These are phyloP conservation scores for Phymanthus crucifer DNA, from an alignment of 92 coral and sea anemone genomes.

Conservation along the genomic window DNA sequence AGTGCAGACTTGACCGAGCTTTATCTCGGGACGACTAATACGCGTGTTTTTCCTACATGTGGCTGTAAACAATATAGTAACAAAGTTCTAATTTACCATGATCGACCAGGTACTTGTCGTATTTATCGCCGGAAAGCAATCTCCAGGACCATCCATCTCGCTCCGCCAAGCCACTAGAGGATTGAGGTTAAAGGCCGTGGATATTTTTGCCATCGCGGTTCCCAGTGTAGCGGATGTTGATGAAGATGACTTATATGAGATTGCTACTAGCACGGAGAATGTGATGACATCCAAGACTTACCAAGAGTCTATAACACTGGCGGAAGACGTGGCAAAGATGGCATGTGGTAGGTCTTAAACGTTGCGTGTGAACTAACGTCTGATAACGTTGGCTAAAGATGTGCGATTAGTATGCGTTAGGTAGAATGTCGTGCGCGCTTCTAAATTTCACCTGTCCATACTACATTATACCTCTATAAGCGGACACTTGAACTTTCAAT, in stretches of 20 bases:
- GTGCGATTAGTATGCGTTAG: too few species aligned
- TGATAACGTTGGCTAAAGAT: too few species aligned
- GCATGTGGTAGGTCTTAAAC: conserved; percentile 49
- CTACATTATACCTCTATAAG: too few species aligned
- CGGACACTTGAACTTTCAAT: too few species aligned
- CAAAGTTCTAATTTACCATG: background rate
- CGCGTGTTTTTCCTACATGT: too few species aligned
- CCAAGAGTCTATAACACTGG: conserved; percentile 28
- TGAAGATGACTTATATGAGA: conserved; percentile 28
- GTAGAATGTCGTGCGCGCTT: background rate
- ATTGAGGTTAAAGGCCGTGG: conserved; percentile 34
- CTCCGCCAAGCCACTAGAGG: conserved; percentile 15
- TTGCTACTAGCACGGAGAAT: conserved; percentile 32
- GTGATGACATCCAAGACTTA: conserved; percentile 39
- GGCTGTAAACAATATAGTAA: background rate
- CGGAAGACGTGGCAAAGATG: conserved; percentile 46
- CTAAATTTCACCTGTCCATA: background rate
- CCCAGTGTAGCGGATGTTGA: conserved; percentile 39
- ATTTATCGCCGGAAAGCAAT: conserved; percentile 30
- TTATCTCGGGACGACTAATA: too few species aligned
- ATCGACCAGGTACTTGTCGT: conserved; percentile 30
- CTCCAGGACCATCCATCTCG: conserved; percentile 9
- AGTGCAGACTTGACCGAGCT: background rate
- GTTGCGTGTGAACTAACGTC: too few species aligned
- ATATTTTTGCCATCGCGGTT: conserved; percentile 40